Evolutionary conservation across 2,113 vertebrate species (phyloP).

Genomic region (Atractosteus spatula): DNA sequence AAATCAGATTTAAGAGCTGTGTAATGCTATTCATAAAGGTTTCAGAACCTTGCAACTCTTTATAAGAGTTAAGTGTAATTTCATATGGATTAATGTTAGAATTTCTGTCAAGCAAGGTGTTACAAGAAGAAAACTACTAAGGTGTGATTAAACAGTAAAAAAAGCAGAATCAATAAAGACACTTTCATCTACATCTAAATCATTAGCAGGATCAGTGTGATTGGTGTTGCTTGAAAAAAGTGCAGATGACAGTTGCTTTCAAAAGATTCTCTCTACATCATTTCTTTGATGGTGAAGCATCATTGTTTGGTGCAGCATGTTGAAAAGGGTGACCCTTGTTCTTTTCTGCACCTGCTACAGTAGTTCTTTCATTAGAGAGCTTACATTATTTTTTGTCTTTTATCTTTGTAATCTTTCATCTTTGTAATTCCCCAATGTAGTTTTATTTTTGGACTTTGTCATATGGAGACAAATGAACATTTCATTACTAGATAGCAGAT

Average conservation of each 20-base stretch:
- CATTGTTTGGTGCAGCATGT: conserved; percentile 37
- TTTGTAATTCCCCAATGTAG: not conserved
- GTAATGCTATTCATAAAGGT: no score
- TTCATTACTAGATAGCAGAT: conserved; percentile 19
- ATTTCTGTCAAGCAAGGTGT: no score
- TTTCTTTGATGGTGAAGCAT: conserved; percentile 36
- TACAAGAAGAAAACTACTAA: no score
- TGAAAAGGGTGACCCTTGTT: conserved; percentile 33
- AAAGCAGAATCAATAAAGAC: no score
- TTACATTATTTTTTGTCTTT: not conserved
- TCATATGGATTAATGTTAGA: no score
- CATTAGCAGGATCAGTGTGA: conserved; percentile 22
- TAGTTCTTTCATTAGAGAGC: conserved; percentile 27
- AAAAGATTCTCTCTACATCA: conserved; percentile 33
- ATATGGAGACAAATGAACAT: conserved; percentile 1
- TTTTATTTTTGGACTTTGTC: conserved; percentile 12
- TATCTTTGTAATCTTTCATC: conserved; percentile 10
- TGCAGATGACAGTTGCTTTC: conserved; percentile 31
- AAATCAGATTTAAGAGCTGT: no score
- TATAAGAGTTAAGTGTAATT: no score
- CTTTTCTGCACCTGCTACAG: conserved; percentile 33
- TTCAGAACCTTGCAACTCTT: no score
- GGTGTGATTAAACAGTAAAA: no score
- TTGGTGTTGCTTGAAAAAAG: conserved; percentile 34
- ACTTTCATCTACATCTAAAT: no score